Evolutionary conservation across 37 sponge, comb jelly and placozoan species (phyloP), one percentile per base, ranked within the genome.

Genomic region (Beroe forskalii): DNA sequence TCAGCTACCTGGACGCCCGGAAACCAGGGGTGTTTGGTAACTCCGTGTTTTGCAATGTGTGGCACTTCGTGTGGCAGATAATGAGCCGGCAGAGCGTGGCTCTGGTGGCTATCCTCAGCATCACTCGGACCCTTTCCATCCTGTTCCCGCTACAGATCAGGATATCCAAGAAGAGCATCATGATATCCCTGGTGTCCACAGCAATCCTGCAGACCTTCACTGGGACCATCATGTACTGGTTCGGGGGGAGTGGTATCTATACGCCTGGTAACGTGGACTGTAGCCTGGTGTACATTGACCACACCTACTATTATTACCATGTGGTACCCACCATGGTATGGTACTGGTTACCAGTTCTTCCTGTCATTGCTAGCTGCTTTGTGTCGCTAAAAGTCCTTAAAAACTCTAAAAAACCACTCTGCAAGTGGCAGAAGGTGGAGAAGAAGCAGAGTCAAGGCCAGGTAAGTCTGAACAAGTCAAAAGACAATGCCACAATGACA

Each of bases 51-150:
- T 80, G 86, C 22, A 44, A 80, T 48, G 86, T 80, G 30, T 80
- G 86, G 86, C 86, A 80, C 31, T 80, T 80, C 35, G 28, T 80
- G 6, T 80, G 86, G 86, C 86, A 80, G 86, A 80, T 80, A 43
- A 9, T 80, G 55, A 30, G 31, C 31, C 43, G 86, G 42, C 86
- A 80, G 30, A 80, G 86, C 42, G 86, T 80, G 48, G 86, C 86
- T 23, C 55, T 80, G 25, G 86, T 80, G 27, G 86, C 86, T 1
- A 80, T 80, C 31, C 86, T 80, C 48, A 33, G 38, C 55, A 80
- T 80, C 1, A 80, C 86, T 24, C 44, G 86, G 28, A 80, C 86
- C 1, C 55, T 80, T 3, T 80, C 86, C 44, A 80, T 80, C 55
- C 55, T 80, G 25, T 80, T 80, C 55, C 86, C 86, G 0, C 55